Conservation (phyloP, 1,140 invertebrate species). For the Nephila pilipes region DNA sequence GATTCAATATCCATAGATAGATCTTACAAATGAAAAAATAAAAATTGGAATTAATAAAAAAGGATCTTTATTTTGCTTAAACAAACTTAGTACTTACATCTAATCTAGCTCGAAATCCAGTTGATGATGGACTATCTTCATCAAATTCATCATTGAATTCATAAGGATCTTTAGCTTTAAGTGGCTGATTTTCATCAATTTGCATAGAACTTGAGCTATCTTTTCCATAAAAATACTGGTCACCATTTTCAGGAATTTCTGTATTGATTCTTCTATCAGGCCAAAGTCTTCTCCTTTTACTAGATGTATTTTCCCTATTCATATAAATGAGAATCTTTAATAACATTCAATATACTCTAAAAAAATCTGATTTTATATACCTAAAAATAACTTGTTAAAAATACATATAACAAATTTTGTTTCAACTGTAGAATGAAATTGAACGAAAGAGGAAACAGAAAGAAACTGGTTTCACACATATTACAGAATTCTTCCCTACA, state of each 20-base stretch:
- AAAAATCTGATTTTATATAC: neutral
- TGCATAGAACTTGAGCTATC: conserved; percentile 53
- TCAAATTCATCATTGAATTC: conserved; percentile 85
- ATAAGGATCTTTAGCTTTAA: conserved; percentile 85
- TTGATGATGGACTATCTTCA: conserved; percentile 79
- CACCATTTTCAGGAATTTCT: conserved; percentile 18
- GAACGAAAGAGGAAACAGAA: too few relatives aligned
- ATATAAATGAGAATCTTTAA: neutral
- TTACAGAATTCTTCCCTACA: too few relatives aligned
- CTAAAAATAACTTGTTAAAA: neutral
- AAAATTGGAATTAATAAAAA: too few relatives aligned
- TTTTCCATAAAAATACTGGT: conserved; percentile 25
- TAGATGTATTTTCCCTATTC: conserved; percentile 53
- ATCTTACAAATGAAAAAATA: too few relatives aligned
- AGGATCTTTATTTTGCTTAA: too few relatives aligned
- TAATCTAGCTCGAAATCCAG: conserved; percentile 78
- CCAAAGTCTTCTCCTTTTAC: conserved; percentile 36
- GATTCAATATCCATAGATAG: too few relatives aligned
- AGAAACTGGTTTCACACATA: too few relatives aligned
- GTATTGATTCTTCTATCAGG: neutral
- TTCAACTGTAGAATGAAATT: too few relatives aligned
- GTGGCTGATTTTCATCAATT: conserved; percentile 58
- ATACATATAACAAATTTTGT: too few relatives aligned
- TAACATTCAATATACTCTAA: neutral
- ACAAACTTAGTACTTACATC: conserved; percentile 51